Evolutionary conservation across 2,113 vertebrate species (phyloP).

Genomic region (Heliornis fulica): DNA sequence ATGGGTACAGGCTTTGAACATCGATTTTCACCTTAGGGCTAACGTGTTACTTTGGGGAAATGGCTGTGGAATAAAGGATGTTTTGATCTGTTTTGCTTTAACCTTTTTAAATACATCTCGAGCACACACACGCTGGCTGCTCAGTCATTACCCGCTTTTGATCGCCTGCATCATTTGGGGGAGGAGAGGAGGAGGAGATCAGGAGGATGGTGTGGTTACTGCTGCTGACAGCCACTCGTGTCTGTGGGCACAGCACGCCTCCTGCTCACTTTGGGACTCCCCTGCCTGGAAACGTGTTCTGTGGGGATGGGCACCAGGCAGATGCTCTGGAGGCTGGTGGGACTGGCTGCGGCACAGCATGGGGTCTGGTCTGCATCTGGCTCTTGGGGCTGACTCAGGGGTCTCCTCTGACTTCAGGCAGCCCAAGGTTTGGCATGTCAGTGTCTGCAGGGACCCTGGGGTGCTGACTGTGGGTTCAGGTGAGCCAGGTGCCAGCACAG

Average conservation of each 20-base stretch:
- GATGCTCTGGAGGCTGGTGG: background rate
- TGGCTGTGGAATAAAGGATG: conserved; percentile 13
- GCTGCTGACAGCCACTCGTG: background rate
- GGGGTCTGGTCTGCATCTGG: fast-evolving
- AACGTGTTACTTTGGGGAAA: conserved; percentile 45
- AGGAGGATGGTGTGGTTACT: background rate
- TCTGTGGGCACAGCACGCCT: background rate
- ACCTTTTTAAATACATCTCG: conserved; percentile 37
- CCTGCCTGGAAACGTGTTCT: no score
- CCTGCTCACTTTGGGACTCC: fast-evolving
- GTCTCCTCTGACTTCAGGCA: background rate
- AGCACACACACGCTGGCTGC: background rate
- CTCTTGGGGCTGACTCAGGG: fast-evolving
- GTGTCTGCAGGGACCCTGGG: background rate
- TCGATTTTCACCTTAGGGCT: conserved; percentile 55
- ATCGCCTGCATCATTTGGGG: background rate
- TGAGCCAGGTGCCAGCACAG: background rate
- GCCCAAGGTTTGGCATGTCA: no score
- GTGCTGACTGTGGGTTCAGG: fast-evolving
- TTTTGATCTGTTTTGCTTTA: conserved; percentile 65
- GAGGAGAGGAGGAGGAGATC: background rate
- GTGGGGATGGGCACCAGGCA: fast-evolving
- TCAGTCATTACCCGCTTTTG: background rate
- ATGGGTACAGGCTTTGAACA: conserved; percentile 59
- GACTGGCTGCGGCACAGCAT: background rate